Conservation (phyloP, 1,140 invertebrate species). For the Aricia agestis region DNA sequence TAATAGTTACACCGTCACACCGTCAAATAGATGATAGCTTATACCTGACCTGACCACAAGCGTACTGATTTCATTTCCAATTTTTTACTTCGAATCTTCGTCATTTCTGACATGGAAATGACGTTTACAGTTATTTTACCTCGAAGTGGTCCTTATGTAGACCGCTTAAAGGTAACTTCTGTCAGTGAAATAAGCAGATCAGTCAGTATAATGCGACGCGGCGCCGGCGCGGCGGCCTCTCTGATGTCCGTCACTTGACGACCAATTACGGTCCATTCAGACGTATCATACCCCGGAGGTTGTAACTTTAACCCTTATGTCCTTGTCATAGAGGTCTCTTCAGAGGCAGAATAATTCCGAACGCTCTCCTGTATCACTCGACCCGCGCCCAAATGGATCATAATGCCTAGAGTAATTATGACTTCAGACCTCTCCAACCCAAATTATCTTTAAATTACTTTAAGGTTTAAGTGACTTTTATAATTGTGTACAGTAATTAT, state of each 20-base stretch:
- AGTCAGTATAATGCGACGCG: slow-evolving; percentile 52
- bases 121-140: slow-evolving; percentile 60
- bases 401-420: slow-evolving; percentile 74
- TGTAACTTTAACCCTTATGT: no score
- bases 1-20: slow-evolving; percentile 1
- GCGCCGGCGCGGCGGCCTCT: slow-evolving; percentile 67
- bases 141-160: no score
- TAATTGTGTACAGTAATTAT: slow-evolving; percentile 16
- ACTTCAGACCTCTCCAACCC: slow-evolving; percentile 50
- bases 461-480: slow-evolving; percentile 21
- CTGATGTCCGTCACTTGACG: slow-evolving; percentile 64
- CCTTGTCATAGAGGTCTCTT: no score
- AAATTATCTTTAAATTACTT: slow-evolving; percentile 56
- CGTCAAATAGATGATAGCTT: slow-evolving; percentile 5
- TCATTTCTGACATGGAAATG: slow-evolving; percentile 76
- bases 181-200: no score
- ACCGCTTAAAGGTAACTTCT: no score
- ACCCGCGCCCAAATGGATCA: slow-evolving; percentile 65
- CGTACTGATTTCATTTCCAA: slow-evolving; percentile 52
- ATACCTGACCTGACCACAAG: slow-evolving; percentile 21
- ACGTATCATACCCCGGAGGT: no score
- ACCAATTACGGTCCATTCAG: slow-evolving; percentile 54
- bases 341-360: no score
- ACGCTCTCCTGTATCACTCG: slow-evolving; percentile 59
- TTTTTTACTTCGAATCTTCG: slow-evolving; percentile 72